Evolutionary conservation across 2,888 invertebrate species (phyloP).

Genomic region (Hymenopus coronatus): DNA sequence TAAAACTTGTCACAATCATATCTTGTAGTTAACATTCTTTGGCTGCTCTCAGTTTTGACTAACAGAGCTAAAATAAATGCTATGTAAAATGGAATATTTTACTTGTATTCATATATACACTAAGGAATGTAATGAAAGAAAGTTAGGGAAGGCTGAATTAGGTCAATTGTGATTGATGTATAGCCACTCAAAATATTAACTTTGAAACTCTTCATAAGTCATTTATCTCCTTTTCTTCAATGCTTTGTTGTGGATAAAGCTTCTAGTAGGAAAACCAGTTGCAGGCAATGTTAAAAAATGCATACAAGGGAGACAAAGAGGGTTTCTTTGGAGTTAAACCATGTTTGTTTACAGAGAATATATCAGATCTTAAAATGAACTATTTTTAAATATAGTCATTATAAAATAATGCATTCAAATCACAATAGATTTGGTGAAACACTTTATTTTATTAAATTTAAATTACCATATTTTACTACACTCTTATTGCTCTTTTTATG

Average conservation of each 20-base stretch:
- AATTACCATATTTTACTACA: too few relatives aligned
- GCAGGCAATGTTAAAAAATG: background rate
- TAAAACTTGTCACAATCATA: background rate
- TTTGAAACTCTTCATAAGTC: background rate
- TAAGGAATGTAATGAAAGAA: background rate
- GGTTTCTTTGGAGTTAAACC: background rate
- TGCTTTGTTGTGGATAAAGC: conserved; percentile 1
- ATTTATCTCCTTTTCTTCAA: background rate
- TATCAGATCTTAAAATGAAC: background rate
- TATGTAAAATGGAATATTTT: background rate
- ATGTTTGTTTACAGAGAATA: background rate
- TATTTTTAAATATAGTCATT: background rate
- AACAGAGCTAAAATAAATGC: background rate
- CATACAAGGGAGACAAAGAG: conserved; percentile 5
- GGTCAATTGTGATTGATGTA: conserved; percentile 2
- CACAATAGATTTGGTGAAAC: background rate
- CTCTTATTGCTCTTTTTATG: too few relatives aligned
- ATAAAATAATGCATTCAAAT: background rate
- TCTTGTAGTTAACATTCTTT: background rate
- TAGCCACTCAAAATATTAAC: background rate
- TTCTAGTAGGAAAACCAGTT: background rate
- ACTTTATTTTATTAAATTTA: background rate
- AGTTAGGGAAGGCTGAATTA: conserved; percentile 6
- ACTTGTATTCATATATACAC: conserved; percentile 11
- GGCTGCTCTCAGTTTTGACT: background rate